Conservation (phyloP, 2,113 vertebrate genomes). For the Notiomystis cincta region DNA sequence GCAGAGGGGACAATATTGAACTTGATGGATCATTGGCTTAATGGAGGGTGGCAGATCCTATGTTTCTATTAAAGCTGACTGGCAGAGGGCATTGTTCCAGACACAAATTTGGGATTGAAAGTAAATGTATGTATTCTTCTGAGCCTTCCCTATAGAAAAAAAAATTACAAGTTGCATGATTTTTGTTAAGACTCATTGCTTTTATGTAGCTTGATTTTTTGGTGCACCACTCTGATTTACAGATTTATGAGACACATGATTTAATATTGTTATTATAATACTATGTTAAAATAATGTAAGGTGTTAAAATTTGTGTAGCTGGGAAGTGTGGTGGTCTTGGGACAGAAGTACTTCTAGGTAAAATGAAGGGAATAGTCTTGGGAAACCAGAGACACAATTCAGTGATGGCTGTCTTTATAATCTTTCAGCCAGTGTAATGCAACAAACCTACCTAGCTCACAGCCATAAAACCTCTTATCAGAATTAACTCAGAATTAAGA, state of each 20-base stretch:
- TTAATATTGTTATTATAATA: background rate
- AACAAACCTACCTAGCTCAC: background rate
- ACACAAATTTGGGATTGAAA: background rate
- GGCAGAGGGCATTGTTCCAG: background rate
- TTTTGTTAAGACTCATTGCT: background rate
- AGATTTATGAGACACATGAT: background rate
- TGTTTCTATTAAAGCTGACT: constrained; percentile 18
- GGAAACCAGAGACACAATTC: background rate
- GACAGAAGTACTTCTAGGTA: background rate
- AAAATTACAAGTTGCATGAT: background rate
- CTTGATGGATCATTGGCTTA: constrained; percentile 9
- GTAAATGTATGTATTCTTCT: background rate
- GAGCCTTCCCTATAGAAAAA: background rate
- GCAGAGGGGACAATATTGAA: background rate
- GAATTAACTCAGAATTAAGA: background rate
- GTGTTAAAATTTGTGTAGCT: background rate
- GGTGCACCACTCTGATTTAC: background rate
- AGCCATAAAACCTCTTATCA: background rate
- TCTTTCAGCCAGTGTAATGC: background rate
- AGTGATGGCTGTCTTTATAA: background rate
- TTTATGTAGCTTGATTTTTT: constrained; percentile 9
- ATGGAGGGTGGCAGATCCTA: background rate
- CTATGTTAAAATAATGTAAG: background rate
- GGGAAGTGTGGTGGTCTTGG: background rate
- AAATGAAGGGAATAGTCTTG: background rate